Evolutionary conservation across 2,113 vertebrate species (phyloP).

Genomic region (Sinocyclocheilus rhinocerous): DNA sequence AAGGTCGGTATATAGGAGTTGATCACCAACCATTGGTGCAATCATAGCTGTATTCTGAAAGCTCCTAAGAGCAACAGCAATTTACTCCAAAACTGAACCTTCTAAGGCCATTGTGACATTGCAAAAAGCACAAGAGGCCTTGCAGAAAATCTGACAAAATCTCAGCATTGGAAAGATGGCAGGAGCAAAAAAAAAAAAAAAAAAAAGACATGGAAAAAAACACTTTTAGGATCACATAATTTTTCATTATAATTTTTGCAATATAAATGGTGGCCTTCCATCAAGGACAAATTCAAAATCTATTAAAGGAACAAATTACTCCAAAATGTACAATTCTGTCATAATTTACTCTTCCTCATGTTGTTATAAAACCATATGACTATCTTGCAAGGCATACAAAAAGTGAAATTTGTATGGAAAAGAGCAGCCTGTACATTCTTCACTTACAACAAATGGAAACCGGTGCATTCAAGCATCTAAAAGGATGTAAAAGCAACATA

Average conservation of each 20-base stretch:
- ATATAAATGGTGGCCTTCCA: neutral
- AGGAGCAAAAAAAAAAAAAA: too few relatives aligned
- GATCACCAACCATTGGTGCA: too few relatives aligned
- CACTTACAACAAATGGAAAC: neutral
- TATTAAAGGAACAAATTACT: neutral
- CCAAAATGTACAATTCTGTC: too few relatives aligned
- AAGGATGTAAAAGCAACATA: neutral
- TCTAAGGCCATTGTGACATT: neutral
- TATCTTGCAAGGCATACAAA: too few relatives aligned
- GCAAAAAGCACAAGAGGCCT: neutral
- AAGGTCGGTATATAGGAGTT: neutral
- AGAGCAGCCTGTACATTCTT: neutral
- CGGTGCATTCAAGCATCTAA: neutral
- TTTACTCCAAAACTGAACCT: neutral
- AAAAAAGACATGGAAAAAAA: too few relatives aligned
- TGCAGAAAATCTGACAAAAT: too few relatives aligned
- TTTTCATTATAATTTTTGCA: too few relatives aligned
- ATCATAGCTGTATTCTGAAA: neutral
- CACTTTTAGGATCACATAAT: too few relatives aligned
- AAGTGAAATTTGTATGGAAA: neutral
- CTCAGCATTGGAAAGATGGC: too few relatives aligned
- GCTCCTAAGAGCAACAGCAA: neutral
- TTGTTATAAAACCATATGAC: too few relatives aligned
- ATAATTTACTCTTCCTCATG: too few relatives aligned
- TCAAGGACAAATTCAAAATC: neutral